These are phyloP conservation scores for Epinephelus fuscoguttatus DNA, from an alignment of 2,113 vertebrate genomes.

Conservation along the genomic window DNA sequence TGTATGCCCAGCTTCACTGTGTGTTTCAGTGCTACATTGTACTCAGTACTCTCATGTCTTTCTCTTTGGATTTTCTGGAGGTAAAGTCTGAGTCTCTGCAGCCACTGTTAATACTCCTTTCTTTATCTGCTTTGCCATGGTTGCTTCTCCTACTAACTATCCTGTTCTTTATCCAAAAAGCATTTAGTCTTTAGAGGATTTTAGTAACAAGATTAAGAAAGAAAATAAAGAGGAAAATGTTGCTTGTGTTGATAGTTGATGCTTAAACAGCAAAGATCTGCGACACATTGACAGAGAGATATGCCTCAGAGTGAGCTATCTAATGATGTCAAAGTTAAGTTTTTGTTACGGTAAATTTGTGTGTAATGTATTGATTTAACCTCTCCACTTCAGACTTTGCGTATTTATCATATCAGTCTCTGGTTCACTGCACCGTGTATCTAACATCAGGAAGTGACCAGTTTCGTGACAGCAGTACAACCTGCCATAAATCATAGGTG, in stretches of 20 bases:
- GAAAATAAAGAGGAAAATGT: background rate
- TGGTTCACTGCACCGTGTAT: conserved; percentile 11
- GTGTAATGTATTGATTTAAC: conserved; percentile 16
- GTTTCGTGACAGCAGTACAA: conserved; percentile 52
- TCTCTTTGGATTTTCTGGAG: background rate
- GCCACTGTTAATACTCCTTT: background rate
- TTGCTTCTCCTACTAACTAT: background rate
- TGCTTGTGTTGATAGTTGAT: background rate
- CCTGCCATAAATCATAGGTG: conserved; percentile 64
- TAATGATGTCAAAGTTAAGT: background rate
- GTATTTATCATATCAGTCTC: background rate
- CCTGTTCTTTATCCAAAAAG: background rate
- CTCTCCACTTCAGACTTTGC: background rate
- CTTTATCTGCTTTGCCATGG: background rate
- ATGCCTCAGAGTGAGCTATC: background rate
- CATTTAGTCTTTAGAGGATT: background rate
- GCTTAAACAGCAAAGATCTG: background rate
- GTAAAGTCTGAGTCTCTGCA: background rate
- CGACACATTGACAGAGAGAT: background rate
- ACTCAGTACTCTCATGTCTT: background rate
- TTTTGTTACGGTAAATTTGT: background rate
- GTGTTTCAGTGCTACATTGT: background rate
- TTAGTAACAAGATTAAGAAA: background rate
- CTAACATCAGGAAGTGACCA: conserved; percentile 54
- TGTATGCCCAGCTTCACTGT: too few relatives aligned